Evolutionary conservation across 2,888 invertebrate genomes (phyloP).

Genomic region (Chorisops tibialis): DNA sequence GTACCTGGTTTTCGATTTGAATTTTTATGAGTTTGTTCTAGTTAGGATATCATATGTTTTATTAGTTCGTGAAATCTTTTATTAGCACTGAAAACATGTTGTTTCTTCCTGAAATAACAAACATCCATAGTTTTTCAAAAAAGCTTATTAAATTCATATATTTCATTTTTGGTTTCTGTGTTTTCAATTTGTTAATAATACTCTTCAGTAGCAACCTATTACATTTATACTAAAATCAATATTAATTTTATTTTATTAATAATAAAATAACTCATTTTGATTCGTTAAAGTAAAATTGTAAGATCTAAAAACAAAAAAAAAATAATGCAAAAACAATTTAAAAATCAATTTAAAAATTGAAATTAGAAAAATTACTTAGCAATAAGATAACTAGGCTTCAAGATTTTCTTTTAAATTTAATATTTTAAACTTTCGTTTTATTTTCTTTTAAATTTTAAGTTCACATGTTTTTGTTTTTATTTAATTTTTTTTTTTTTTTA

Average conservation of each 20-base stretch:
- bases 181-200: constrained; percentile 4
- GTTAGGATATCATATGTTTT: no score
- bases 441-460: not conserved
- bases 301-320: no score
- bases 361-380: not conserved
- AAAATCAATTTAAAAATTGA: constrained; percentile 1
- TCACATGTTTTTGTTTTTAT: not conserved
- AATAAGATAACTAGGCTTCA: constrained; percentile 2
- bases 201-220: not conserved
- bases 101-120: not conserved
- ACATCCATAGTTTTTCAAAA: constrained; percentile 12
- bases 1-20: no score
- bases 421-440: constrained; percentile 2
- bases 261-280: no score
- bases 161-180: constrained; percentile 15
- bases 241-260: no score
- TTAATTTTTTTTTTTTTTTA: not conserved
- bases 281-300: no score
- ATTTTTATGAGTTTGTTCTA: no score
- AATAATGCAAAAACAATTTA: not conserved
- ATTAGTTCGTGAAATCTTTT: no score
- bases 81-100: no score
- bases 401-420: constrained; percentile 9
- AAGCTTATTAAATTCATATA: constrained; percentile 29
- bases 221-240: not conserved